These are phyloP conservation scores for Parnassius apollo DNA, from an alignment of 2,888 invertebrate species.

Conservation along the genomic window DNA sequence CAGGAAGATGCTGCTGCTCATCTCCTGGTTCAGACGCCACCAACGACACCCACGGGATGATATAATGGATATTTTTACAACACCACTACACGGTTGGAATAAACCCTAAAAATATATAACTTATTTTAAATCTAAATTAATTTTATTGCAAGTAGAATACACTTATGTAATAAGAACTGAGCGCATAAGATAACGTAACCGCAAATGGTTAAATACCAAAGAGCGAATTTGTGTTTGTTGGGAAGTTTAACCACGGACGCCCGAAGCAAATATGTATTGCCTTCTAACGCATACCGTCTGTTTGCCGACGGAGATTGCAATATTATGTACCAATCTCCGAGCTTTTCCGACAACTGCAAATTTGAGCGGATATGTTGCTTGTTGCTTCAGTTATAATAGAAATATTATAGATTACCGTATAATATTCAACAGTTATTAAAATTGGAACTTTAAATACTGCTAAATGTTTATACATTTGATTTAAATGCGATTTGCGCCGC, in stretches of 20 bases:
- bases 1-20: too few relatives aligned
- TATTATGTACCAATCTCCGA: constrained; percentile 70
- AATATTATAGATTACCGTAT: constrained; percentile 52
- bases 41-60: too few relatives aligned
- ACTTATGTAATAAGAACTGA: neutral
- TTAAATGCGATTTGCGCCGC: too few relatives aligned
- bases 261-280: constrained; percentile 59
- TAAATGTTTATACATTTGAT: too few relatives aligned
- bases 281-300: constrained; percentile 62
- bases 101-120: too few relatives aligned
- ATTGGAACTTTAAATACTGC: constrained; percentile 1
- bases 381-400: constrained; percentile 41
- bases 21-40: too few relatives aligned
- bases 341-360: constrained; percentile 54
- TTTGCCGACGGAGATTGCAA: constrained; percentile 74
- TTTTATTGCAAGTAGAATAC: neutral
- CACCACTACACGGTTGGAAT: too few relatives aligned
- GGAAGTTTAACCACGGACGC: constrained; percentile 65
- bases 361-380: constrained; percentile 45
- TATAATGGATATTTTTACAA: too few relatives aligned
- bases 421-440: constrained; percentile 43
- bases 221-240: constrained; percentile 67
- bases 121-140: neutral
- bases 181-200: constrained; percentile 51
- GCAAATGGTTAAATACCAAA: constrained; percentile 67